phyloP scores from a whole-genome alignment of 1,140 invertebrate genomes.

The Megalopta genalis region DNA sequence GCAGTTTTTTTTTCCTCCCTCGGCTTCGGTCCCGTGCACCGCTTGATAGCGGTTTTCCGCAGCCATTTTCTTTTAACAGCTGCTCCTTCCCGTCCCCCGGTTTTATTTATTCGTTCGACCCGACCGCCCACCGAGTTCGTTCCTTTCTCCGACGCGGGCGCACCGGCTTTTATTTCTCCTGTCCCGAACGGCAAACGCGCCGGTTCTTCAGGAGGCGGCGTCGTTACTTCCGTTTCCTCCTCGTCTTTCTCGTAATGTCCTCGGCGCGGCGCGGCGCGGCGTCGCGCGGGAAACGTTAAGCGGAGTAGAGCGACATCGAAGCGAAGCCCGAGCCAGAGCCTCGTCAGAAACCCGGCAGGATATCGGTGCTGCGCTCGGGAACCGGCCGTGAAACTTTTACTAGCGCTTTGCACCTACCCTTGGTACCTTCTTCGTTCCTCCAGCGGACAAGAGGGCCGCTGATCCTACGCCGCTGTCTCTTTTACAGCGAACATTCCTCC shows the following conservation, averaged over 20 bases:
- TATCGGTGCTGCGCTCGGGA: background rate
- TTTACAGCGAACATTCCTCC: too few relatives aligned
- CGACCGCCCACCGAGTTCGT: background rate
- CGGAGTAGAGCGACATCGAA: background rate
- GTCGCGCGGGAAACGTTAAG: background rate
- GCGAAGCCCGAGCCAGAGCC: background rate
- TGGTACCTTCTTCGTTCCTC: background rate
- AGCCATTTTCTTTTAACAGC: constrained; percentile 36
- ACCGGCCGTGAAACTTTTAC: constrained; percentile 15
- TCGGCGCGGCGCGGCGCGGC: background rate
- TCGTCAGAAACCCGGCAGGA: background rate
- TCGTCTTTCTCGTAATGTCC: background rate
- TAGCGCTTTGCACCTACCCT: background rate
- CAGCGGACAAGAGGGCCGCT: background rate
- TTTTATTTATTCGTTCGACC: constrained; percentile 10
- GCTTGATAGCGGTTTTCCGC: background rate
- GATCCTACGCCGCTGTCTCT: too few relatives aligned
- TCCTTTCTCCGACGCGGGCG: background rate
- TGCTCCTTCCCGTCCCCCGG: background rate
- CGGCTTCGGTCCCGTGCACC: background rate
- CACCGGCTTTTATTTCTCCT: background rate
- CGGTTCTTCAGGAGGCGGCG: background rate
- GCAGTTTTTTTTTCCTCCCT: background rate
- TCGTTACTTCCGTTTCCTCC: background rate
- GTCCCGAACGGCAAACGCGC: background rate